Base-by-base conservation (phyloP, 2,113 vertebrate genomes). In the Chamaetylas fuelleborni region DNA sequence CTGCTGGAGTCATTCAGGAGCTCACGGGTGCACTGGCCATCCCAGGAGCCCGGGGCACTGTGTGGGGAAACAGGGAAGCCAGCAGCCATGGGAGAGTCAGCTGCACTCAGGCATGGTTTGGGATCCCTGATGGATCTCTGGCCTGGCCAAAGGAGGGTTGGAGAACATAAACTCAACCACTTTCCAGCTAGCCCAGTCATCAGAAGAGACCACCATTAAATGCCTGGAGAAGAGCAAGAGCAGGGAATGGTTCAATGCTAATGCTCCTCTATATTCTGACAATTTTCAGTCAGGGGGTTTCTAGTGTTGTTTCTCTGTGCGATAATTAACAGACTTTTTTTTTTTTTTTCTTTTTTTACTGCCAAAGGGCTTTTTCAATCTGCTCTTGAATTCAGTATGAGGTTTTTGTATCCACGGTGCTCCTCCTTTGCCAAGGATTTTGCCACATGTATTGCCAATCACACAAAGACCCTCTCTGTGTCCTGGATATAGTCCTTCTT, bases 1-100 rank as follows among this genome's bases (percentile, higher is more conserved):
- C 15, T 50, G 19, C 9, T n/a, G n/a, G n/a, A n/a, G n/a, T n/a
- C n/a, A n/a, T 24, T 60, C 34, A 15, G 56, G 33, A 38, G 38
- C 26, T 25, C 26, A 31, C 7, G 5, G 0, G 1, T 8, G 16
- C 12, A 12, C 31, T 0, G 0, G 9, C 42, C 28, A 6, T 24
- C 19, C 31, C 0, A 0, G 17, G 33, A 53, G 19, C 10, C n/a
- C 26, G 17, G 26, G 17, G 50, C 0, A 0, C 36, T 25, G 17
- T 1, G 2, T 28, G 50, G 25, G 38, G 58, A 53, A 7, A 19
- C 4, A 42, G 36, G 26, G 82, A 69, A 48, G 10, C 28, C 3
- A 4, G 4, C 20, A 25, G 22, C 72, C 20, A 0, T 2, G 16
- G 25, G 11, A 33, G 34, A 78, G 25, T 4, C 13, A 25, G 25